These are phyloP conservation scores for Styela clava DNA, from an alignment of 23 tunicate species.

Conservation along the genomic window DNA sequence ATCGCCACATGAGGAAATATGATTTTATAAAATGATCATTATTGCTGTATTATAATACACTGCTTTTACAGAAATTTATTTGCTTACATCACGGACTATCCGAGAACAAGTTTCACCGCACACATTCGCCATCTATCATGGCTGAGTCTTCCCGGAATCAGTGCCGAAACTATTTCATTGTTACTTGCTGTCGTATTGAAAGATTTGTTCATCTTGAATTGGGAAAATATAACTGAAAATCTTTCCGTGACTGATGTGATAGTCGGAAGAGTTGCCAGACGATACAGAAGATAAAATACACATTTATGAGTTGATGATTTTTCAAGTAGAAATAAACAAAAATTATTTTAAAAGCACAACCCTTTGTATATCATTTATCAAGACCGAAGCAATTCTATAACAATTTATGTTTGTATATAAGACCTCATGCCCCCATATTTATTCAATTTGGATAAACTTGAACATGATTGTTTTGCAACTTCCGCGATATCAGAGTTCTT, in stretches of 20 bases:
- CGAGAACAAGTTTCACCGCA: background rate
- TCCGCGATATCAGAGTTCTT: no score
- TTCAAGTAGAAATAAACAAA: no score
- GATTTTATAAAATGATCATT: no score
- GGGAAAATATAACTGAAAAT: conserved; percentile 24
- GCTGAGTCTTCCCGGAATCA: conserved; percentile 46
- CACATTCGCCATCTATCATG: conserved; percentile 46
- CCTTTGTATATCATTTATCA: no score
- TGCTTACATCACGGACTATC: conserved; percentile 39
- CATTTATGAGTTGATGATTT: background rate
- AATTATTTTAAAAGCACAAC: no score
- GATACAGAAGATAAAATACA: conserved; percentile 26
- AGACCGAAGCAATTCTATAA: no score
- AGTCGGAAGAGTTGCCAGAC: conserved; percentile 5
- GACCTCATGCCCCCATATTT: no score
- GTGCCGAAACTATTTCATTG: conserved; percentile 37
- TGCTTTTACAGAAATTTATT: conserved; percentile 45
- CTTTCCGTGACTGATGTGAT: conserved; percentile 31
- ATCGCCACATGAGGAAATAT: no score
- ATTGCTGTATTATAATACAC: no score
- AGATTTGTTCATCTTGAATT: conserved; percentile 33
- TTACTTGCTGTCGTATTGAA: conserved; percentile 49
- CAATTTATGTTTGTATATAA: no score
- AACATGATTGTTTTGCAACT: no score
- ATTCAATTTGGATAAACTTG: no score